These are phyloP conservation scores for Tenthredo livida DNA, from an alignment of 2,888 invertebrate genomes.

Conservation along the genomic window DNA sequence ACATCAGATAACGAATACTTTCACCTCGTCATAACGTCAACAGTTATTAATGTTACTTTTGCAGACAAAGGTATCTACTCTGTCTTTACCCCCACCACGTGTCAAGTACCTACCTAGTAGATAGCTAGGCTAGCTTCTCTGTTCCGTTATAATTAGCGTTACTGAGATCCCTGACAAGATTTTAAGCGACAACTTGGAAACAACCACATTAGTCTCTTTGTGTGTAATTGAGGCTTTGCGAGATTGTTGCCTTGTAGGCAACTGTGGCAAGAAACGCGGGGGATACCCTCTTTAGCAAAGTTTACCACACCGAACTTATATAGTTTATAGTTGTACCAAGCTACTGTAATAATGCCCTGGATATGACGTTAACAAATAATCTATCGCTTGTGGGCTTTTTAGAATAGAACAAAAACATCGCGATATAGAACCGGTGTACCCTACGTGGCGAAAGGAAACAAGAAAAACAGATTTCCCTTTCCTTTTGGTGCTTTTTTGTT, in stretches of 20 bases:
- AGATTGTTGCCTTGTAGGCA: conserved; percentile 28
- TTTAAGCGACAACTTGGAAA: conserved; percentile 32
- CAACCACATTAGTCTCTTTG: conserved; percentile 44
- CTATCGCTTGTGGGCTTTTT: conserved; percentile 12
- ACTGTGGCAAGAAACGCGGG: conserved; percentile 33
- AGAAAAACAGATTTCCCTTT: not conserved
- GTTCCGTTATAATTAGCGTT: conserved; percentile 27
- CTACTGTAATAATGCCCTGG: conserved; percentile 30
- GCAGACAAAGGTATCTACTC: not conserved
- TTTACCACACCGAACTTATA: conserved; percentile 24
- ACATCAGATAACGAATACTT: not conserved
- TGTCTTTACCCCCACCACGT: not conserved
- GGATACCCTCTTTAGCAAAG: conserved; percentile 27
- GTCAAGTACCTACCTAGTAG: not conserved
- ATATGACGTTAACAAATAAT: conserved; percentile 40
- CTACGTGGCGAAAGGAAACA: not conserved
- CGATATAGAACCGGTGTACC: not conserved
- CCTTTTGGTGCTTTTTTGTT: not conserved
- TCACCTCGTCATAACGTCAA: not conserved
- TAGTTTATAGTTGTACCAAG: conserved; percentile 23
- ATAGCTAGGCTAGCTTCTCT: not conserved
- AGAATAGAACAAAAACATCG: not conserved
- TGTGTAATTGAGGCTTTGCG: conserved; percentile 46
- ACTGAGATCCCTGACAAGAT: conserved; percentile 36
- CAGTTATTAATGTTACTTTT: not conserved